Evolutionary conservation across 2,888 invertebrate species (phyloP).

Genomic region (Pachycephus smyrnensis): DNA sequence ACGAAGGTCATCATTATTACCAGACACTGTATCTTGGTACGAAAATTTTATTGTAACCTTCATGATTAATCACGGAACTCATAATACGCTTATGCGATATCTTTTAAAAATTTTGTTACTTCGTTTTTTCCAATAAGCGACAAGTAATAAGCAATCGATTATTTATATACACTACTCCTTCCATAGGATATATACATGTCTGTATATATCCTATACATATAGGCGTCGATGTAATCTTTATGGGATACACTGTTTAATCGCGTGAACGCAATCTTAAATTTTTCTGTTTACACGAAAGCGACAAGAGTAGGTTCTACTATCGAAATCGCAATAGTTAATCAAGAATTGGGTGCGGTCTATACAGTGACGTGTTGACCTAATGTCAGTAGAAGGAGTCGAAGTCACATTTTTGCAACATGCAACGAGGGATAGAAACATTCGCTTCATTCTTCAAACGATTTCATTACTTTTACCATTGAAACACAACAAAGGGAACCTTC

Average conservation of each 20-base stretch:
- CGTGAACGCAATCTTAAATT: background rate
- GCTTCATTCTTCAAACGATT: background rate
- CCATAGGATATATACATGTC: background rate
- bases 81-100: background rate
- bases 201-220: too few relatives aligned
- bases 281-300: background rate
- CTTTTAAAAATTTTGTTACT: background rate
- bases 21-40: background rate
- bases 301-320: background rate
- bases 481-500: background rate
- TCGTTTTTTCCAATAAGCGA: background rate
- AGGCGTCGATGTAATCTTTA: background rate
- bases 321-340: background rate
- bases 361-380: background rate
- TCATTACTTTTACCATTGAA: background rate
- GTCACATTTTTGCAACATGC: background rate
- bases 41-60: background rate
- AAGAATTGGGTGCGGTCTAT: background rate
- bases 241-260: background rate
- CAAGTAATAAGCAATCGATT: background rate
- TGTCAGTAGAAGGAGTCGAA: background rate
- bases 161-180: background rate
- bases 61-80: background rate
- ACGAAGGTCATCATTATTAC: background rate
- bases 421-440: background rate